phyloP scores from a whole-genome alignment of 1,140 invertebrate genomes.

The Drosophila chauvacae region DNA sequence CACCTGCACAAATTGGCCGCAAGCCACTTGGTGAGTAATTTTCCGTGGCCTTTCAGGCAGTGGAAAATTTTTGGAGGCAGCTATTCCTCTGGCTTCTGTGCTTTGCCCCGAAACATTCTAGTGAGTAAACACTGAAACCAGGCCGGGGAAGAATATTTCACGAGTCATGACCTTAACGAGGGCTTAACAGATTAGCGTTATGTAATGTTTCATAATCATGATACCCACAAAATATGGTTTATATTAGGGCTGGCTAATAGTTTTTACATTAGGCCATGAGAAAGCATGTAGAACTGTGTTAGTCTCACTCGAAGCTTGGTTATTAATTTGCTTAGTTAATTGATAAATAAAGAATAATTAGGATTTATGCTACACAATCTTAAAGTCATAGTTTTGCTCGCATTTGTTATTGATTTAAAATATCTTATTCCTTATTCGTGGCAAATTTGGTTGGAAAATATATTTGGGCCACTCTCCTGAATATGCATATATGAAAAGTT shows the following conservation, averaged over 20 bases:
- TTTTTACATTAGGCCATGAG: not conserved
- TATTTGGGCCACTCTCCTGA: too few relatives aligned
- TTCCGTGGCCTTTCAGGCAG: constrained; percentile 38
- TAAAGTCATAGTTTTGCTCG: not conserved
- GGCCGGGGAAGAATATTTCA: constrained; percentile 20
- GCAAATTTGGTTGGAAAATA: too few relatives aligned
- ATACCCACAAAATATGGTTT: constrained; percentile 25
- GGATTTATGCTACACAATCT: too few relatives aligned
- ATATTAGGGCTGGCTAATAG: not conserved
- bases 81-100: constrained; percentile 10
- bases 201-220: constrained; percentile 39
- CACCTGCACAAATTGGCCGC: constrained; percentile 62
- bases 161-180: constrained; percentile 44
- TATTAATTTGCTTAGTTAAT: not conserved
- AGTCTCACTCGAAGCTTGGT: not conserved
- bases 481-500: too few relatives aligned
- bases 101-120: constrained; percentile 16
- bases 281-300: not conserved
- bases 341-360: too few relatives aligned
- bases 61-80: constrained; percentile 29
- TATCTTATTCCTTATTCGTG: too few relatives aligned
- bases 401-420: not conserved
- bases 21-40: constrained; percentile 69
- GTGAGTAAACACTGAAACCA: constrained; percentile 22
- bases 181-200: constrained; percentile 34